Base-by-base conservation (phyloP, 2,888 invertebrate species). In the Leucoptera coffeella region DNA sequence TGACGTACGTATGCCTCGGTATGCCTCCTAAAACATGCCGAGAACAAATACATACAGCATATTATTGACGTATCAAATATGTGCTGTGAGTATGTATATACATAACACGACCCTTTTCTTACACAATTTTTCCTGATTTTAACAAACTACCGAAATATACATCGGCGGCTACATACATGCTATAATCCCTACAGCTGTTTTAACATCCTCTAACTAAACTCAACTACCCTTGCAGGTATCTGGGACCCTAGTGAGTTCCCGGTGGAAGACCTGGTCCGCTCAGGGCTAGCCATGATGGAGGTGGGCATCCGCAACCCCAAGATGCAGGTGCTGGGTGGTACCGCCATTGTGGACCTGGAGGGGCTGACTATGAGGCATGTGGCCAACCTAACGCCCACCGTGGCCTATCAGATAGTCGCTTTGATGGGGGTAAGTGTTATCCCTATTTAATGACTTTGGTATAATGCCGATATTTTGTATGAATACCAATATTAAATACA, bases 241-340 rank as follows among this genome's bases (percentile, higher is more conserved):
- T 65, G 65, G 65, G 58, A 67, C 29, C 54, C 60, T 0, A 50
- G 30, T 20, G 62, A 65, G 34, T 58, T 42, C 23, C 47, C 62
- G 1, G 49, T 59, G 0, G 56, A 57, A 27, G 64, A 64, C 15
- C 35, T 67, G 9, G 42, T 65, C 0, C 42, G 50, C 3, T 45
- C 53, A 0, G 64, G 50, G 2, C 40, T 55, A 43, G 47, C 50
- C 12, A 44, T 57, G 28, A 27, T 36, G 2, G 65, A 67, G 37
- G 54, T 65, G 8, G 59, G 53, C 0, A 25, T 56, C 12, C 38
- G 67, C 1, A 50, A 51, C 28, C 65, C 67, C 1, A 64, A 64
- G 39, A 31, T 59, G 12, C 65, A 65, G 35, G 40, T 65, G 7
- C 19, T 65, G 2, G 65, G 58, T 0, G 51, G 51, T 3, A 53